A percentile compares a stretch with the other conserved stretches of the same genome.
phyloP scores from a whole-genome alignment of 2,797 vertebrate genomes.

The Pampus argenteus region DNA sequence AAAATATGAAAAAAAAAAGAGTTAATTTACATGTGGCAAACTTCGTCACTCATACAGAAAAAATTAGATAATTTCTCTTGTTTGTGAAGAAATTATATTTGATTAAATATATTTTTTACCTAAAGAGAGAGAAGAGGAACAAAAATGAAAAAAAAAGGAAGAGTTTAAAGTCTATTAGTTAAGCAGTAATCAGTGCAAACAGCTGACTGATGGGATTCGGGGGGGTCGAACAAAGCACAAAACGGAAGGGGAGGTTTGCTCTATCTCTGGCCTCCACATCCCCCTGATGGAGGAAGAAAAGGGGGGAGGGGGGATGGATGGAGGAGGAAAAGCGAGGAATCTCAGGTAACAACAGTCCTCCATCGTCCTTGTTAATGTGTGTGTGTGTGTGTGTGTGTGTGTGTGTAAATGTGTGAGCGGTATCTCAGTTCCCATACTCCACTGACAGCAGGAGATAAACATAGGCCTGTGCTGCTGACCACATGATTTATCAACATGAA shows the following conservation, averaged over 20 bases:
- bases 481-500: conserved; percentile 86
- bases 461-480: conserved; percentile 77
- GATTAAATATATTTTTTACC: conserved; percentile 28
- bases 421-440: conserved; percentile 81
- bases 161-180: conserved; percentile 66
- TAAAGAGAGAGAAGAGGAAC: background rate
- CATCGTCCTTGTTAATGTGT: conserved; percentile 53
- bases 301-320: conserved; percentile 9
- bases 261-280: conserved; percentile 65
- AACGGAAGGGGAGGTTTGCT: conserved; percentile 51
- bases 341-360: conserved; percentile 68
- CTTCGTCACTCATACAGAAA: background rate
- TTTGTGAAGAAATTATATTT: conserved; percentile 31
- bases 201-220: conserved; percentile 63
- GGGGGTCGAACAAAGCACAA: conserved; percentile 31
- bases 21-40: background rate
- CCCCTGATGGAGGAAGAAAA: conserved; percentile 39
- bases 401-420: conserved; percentile 57
- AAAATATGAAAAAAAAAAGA: background rate
- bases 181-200: conserved; percentile 67
- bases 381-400: conserved; percentile 48
- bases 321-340: conserved; percentile 55
- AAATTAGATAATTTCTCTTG: conserved; percentile 8
- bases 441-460: conserved; percentile 85
- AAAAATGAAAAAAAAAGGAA: background rate